Evolutionary conservation across 2,113 vertebrate species (phyloP), one percentile per base, ranked within the genome.

Genomic region (Malaclemys terrapin): DNA sequence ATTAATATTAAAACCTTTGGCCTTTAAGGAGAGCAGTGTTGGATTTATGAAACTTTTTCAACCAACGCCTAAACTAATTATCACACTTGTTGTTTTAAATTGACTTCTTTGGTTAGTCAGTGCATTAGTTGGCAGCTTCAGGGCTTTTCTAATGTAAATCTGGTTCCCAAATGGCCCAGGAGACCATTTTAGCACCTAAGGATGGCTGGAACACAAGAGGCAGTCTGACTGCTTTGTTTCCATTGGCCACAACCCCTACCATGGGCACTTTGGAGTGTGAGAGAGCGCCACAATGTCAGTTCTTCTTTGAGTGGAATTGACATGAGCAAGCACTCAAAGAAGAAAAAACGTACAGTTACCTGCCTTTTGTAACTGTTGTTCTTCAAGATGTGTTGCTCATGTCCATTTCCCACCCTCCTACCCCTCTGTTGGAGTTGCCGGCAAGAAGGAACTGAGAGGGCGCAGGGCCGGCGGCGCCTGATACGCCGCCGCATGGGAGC

Each of bases 1-100:
- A 86, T 19, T 49, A n/a, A 72, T 72, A 38, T 42, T 72, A 72
- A 72, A 47, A 78, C 13, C 24, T 78, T 47, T 27, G 45, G n/a
- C 72, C 72, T 86, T 83, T 57, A 86, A 47, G 76, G 76, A 54
- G 38, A 56, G 13, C 20, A 91, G 1, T 91, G 1, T 45, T 47
- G 50, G 31, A 62, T 92, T 93, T 91, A 38, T 91, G 54, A 4
- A 87, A 17, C 3, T 47, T 72, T 87, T 90, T 90, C 35, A 19
- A 14, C 85, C 38, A 54, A 5, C 52, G 11, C 27, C 83, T 83
- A 9, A 81, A 5, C 1, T 57, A 69, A 87, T 59, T 2, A 24
- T 47, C 12, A 12, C 45, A 47, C 25, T 78, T 38, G 22, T 45
- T 38, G 22, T 22, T 78, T 78, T 78, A 78, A 78, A 78, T 78